These are phyloP conservation scores for Trachelus troglodyta DNA, from an alignment of 2,888 invertebrate genomes.

Conservation along the genomic window DNA sequence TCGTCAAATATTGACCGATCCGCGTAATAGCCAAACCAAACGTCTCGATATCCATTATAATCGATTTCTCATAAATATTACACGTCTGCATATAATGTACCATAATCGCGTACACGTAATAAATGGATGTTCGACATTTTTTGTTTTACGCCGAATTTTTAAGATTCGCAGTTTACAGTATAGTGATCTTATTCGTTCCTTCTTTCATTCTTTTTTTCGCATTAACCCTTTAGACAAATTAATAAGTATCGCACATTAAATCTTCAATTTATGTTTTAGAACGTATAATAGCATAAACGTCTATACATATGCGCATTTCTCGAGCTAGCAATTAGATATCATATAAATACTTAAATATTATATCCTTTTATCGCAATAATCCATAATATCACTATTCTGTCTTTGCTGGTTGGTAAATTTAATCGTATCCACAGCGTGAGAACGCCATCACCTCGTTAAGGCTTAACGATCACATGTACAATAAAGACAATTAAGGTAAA, in stretches of 20 bases:
- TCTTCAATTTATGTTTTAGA: neutral
- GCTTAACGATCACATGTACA: neutral
- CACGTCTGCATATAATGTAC: no score
- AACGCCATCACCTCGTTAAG: neutral
- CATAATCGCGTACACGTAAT: no score
- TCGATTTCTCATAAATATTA: no score
- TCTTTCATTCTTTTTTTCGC: no score
- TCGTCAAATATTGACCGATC: no score
- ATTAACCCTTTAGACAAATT: no score
- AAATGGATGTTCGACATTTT: no score
- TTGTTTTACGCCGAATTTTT: no score
- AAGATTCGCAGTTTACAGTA: no score
- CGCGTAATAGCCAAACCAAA: no score
- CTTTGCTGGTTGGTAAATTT: conserved; percentile 5
- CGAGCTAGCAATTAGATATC: neutral
- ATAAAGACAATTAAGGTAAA: neutral
- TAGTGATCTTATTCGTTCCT: no score
- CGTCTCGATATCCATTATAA: no score
- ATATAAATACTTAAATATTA: conserved; percentile 38
- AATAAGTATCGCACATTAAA: neutral
- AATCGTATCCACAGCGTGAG: neutral
- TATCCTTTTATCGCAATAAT: conserved; percentile 16
- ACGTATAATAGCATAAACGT: neutral
- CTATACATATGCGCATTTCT: neutral
- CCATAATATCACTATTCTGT: conserved; percentile 7